Percentiles rank a stretch among this genome's conserved stretches.
phyloP scores from a whole-genome alignment of 2,888 invertebrate species.

The Torymus texanus region DNA sequence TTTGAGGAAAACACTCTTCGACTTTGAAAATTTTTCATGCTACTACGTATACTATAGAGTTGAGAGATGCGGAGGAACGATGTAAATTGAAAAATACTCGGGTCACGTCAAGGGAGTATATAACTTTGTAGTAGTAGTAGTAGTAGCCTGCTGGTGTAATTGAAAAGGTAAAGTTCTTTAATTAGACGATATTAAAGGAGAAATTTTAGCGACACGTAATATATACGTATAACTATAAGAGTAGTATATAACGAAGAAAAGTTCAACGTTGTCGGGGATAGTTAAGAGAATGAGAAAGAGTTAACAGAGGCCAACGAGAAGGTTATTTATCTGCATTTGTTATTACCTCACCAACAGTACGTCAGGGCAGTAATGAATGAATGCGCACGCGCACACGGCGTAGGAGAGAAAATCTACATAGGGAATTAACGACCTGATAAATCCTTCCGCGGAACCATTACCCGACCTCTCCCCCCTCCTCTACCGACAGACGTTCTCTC shows the following conservation, averaged over 20 bases:
- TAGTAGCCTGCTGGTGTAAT: not conserved
- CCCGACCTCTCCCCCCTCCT: not conserved
- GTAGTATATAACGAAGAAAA: no score
- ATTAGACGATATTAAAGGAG: no score
- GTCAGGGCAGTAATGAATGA: not conserved
- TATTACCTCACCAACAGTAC: not conserved
- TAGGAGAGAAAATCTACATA: constrained; percentile 35
- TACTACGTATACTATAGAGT: no score
- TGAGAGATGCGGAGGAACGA: not conserved
- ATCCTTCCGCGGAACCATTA: constrained; percentile 44
- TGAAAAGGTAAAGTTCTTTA: not conserved
- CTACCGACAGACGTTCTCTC: constrained; percentile 44
- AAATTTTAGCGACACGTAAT: no score
- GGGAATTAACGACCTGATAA: constrained; percentile 49
- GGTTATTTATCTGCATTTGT: constrained; percentile 6
- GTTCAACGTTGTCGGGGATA: no score
- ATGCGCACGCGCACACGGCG: not conserved
- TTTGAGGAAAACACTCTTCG: constrained; percentile 38
- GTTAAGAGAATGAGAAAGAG: not conserved
- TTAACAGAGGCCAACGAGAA: not conserved
- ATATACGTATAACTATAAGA: no score
- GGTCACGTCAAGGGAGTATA: not conserved
- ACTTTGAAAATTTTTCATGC: constrained; percentile 46
- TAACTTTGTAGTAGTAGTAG: constrained; percentile 15
- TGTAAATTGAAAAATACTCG: constrained; percentile 19